Evolutionary conservation across 2,797 vertebrate species (phyloP), one percentile per base, ranked within the genome.

Genomic region (Hypotaenidia okinawae): DNA sequence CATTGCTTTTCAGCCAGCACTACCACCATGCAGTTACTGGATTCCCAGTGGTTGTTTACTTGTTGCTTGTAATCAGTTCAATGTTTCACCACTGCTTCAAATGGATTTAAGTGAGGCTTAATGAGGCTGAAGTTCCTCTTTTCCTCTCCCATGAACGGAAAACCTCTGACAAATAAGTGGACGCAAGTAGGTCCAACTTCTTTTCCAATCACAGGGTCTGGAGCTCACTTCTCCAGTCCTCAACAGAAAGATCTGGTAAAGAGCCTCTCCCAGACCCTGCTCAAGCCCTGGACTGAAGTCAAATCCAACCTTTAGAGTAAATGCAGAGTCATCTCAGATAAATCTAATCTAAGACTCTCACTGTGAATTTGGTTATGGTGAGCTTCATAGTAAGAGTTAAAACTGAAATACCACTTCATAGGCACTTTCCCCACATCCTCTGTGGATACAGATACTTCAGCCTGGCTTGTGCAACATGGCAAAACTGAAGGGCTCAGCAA

Each of bases 401-500:
- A 85, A 87, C 16, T 45, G 37, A 94, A 33, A 52, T 68, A 45
- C 35, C 18, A 62, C 58, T 94, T 90, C 51, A 84, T 54, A 90
- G 30, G 52, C 47, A 85, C 68, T 84, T 78, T 77, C 14, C 51
- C 45, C 66, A 78, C 47, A 63, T 63, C n/a, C 59, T 93, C 37
- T 74, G 41, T 74, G 89, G 57, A 67, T 76, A 51, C 28, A 84
- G 75, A 76, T 27, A 43, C 74, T 87, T 69, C 61, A 95, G 45
- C 52, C 82, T 73, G 51, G 35, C 21, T 75, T 74, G 28, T 61
- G 54, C 27, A 77, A 32, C 37, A 87, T 70, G 35, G 62, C 67
- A 89, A 63, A 96, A 43, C 63, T 75, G 70, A 84, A 86, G 37
- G 58, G 58, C 79, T 90, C 67, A 77, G 68, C 85, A 95, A 69